A percentile compares a stretch with the other conserved stretches of the same genome.
Conservation (phyloP, 92 coral and sea anemone species). For the Zoanthus sociatus region DNA sequence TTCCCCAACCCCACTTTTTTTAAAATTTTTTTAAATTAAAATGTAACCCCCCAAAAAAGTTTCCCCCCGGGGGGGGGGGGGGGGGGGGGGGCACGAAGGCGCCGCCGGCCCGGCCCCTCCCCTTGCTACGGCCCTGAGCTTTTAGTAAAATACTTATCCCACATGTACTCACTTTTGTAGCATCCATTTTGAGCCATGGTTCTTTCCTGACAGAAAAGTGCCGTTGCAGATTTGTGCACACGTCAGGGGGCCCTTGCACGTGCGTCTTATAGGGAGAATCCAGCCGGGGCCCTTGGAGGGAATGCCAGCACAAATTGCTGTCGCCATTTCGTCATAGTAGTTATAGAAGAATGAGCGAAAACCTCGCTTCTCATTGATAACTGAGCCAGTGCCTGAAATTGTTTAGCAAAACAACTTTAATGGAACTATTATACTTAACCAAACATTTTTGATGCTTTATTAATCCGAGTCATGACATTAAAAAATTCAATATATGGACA, state of each 20-base stretch:
- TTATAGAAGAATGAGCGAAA: constrained; percentile 66
- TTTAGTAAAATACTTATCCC: not conserved
- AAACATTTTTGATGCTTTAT: too few relatives aligned
- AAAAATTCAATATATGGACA: too few relatives aligned
- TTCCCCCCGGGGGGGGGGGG: too few relatives aligned
- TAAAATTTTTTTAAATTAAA: too few relatives aligned
- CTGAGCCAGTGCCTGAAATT: not conserved
- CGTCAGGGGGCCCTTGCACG: constrained; percentile 35
- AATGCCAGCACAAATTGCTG: constrained; percentile 51
- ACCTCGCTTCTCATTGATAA: constrained; percentile 45
- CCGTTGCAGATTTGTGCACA: constrained; percentile 50
- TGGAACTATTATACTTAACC: too few relatives aligned
- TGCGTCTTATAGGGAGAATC: constrained; percentile 46
- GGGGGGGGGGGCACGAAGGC: not conserved
- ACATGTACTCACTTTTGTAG: not conserved
- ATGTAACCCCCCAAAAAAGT: too few relatives aligned
- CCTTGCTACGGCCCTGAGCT: too few relatives aligned
- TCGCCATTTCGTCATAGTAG: constrained; percentile 66
- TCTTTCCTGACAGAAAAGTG: not conserved
- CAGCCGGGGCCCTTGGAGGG: constrained; percentile 45
- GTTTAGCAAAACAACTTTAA: too few relatives aligned
- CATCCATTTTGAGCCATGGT: not conserved
- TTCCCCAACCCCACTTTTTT: too few relatives aligned
- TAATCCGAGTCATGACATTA: too few relatives aligned
- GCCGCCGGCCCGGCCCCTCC: too few relatives aligned